phyloP scores from a whole-genome alignment of 2,888 invertebrate genomes.

The Clivina fossor region DNA sequence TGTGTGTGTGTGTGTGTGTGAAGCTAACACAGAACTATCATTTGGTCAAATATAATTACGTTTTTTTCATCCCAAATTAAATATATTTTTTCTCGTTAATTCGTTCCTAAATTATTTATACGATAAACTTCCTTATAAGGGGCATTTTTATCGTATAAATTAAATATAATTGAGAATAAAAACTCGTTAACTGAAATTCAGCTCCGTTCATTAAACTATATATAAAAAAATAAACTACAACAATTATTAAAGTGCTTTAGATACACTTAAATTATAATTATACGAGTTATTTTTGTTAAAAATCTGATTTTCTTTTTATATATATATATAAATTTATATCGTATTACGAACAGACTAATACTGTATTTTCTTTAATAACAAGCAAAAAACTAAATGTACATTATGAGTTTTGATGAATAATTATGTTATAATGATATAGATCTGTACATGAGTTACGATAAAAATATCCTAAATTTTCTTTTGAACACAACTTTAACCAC shows the following conservation, averaged over 20 bases:
- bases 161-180: not conserved
- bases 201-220: constrained; percentile 5
- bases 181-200: constrained; percentile 15
- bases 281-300: constrained; percentile 20
- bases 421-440: constrained; percentile 14
- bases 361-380: constrained; percentile 30
- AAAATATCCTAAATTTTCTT: constrained; percentile 19
- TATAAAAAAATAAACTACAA: constrained; percentile 17
- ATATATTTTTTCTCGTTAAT: too few relatives aligned
- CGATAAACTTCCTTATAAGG: too few relatives aligned
- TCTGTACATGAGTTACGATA: constrained; percentile 29
- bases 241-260: constrained; percentile 7
- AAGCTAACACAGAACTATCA: too few relatives aligned
- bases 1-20: too few relatives aligned
- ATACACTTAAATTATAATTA: constrained; percentile 20
- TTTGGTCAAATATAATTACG: too few relatives aligned
- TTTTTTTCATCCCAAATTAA: too few relatives aligned
- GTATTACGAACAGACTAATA: constrained; percentile 32
- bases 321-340: constrained; percentile 31
- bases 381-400: constrained; percentile 30
- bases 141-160: too few relatives aligned
- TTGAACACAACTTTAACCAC: constrained; percentile 29
- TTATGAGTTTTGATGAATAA: constrained; percentile 16
- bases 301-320: constrained; percentile 29
- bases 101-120: too few relatives aligned